Evolutionary conservation across 2,888 invertebrate genomes (phyloP), one percentile per base, ranked within the genome.

Genomic region (Ormyrus rosae): DNA sequence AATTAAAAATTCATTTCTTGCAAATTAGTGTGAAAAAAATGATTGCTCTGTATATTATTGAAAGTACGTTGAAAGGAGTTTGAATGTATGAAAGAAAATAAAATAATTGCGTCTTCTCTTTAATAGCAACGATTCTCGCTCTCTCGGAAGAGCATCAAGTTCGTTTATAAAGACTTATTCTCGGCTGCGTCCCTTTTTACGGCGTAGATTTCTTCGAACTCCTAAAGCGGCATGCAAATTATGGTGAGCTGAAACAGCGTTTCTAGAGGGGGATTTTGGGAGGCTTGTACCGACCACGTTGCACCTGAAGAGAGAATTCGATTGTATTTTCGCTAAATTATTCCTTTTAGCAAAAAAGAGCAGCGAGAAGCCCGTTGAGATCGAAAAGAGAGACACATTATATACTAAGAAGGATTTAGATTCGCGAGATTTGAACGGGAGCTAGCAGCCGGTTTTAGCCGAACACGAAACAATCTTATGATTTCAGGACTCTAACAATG

Each of bases 331-430:
- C 61, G 51, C 45, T 65, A 13, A 34, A 34, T n/a, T 46, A 48
- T 34, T 63, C 46, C 13, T 74, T 67, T 56, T 34, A 10, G n/a
- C 11, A 11, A 34, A 7, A 7, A 5, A 48, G 60, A 34, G 55
- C 7, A n/a, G 70, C 61, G 50, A 60, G 65, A 65, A 71, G 65
- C 60, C 34, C 65, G 51, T 51, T 50, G 46, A 45, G 56, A 72
- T 72, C 67, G 19, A 48, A 71, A 71, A 65, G 53, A 51, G 53
- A 34, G 56, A 61, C 72, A 78, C 72, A 4, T 34, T 3, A 34
- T 78, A 72, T 78, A 72, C 61, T 78, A 67, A 78, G 58, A 46
- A 78, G 71, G 72, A 71, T 78, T 71, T 65, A 78, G 78, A 71
- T 78, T 45, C 51, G 46, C 71, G 53, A 58, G 58, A 78, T 78